These are phyloP conservation scores for Laticauda laticaudata DNA, from an alignment of 2,113 vertebrate genomes.

Conservation along the genomic window DNA sequence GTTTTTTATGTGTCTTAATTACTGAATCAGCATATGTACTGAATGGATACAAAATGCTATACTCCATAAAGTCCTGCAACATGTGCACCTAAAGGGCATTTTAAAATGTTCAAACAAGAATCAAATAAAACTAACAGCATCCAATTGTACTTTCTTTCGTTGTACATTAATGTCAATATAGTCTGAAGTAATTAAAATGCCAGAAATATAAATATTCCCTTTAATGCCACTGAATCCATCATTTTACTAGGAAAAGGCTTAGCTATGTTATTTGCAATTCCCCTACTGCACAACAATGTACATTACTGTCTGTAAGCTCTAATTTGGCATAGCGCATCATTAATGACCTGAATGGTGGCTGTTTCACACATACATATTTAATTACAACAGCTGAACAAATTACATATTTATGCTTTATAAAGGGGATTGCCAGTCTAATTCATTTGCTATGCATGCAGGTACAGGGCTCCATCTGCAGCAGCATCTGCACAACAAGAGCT, in stretches of 20 bases:
- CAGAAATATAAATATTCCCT: constrained; percentile 77
- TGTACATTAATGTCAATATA: constrained; percentile 70
- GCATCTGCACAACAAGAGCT: constrained; percentile 92
- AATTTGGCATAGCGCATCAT: constrained; percentile 88
- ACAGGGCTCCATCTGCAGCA: constrained; percentile 93
- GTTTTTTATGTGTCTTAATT: constrained; percentile 7
- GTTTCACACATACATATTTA: constrained; percentile 99
- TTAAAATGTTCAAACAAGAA: constrained; percentile 68
- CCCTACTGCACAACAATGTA: constrained; percentile 81
- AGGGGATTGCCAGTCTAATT: constrained; percentile 86
- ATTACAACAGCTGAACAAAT: constrained; percentile 99
- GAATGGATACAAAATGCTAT: constrained; percentile 59
- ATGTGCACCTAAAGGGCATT: constrained; percentile 63
- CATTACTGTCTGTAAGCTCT: constrained; percentile 85
- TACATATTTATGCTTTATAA: constrained; percentile 99
- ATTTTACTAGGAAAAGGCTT: constrained; percentile 73
- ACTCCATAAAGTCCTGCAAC: constrained; percentile 69
- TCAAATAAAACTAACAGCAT: constrained; percentile 64
- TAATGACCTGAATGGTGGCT: constrained; percentile 94
- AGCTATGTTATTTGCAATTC: constrained; percentile 80
- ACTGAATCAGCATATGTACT: constrained; percentile 54
- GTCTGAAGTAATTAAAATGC: constrained; percentile 74
- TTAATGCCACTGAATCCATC: constrained; percentile 74
- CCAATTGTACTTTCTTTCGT: constrained; percentile 64
- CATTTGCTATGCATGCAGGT: constrained; percentile 96